Conservation (phyloP, 2,888 invertebrate species). For the Cryptus viduatorius region DNA sequence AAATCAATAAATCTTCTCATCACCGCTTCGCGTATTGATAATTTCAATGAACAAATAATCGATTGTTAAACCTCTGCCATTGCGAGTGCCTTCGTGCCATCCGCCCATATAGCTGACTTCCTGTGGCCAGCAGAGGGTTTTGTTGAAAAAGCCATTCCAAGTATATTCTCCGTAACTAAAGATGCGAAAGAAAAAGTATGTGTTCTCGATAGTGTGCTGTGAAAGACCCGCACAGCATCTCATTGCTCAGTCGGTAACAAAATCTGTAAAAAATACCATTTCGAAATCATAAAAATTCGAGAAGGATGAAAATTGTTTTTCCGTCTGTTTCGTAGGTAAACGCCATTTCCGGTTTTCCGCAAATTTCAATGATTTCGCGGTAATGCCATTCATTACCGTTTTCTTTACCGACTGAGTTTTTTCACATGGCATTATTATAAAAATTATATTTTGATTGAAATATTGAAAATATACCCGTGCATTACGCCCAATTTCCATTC, state of each 20-base stretch:
- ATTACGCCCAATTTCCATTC: slow-evolving; percentile 87
- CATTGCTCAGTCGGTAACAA: too few species aligned
- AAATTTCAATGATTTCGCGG: too few species aligned
- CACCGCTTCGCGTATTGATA: not conserved
- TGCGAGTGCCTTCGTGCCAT: slow-evolving; percentile 87
- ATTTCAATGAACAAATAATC: slow-evolving; percentile 9
- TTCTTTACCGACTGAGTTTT: too few species aligned
- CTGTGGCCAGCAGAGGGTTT: slow-evolving; percentile 86
- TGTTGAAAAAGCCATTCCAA: slow-evolving; percentile 87
- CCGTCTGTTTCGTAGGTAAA: too few species aligned
- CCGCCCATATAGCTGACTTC: slow-evolving; percentile 86
- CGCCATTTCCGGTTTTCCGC: too few species aligned
- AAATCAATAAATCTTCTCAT: slow-evolving; percentile 26
- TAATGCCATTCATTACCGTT: too few species aligned
- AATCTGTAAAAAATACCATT: too few species aligned
- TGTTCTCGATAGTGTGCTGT: not conserved
- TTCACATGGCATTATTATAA: too few species aligned
- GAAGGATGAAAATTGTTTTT: too few species aligned
- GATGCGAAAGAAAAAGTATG: not conserved
- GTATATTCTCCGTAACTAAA: slow-evolving; percentile 86
- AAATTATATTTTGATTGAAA: too few species aligned
- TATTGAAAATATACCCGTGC: slow-evolving; percentile 83
- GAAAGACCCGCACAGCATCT: too few species aligned
- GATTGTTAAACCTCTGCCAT: slow-evolving; percentile 85
- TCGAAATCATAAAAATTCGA: too few species aligned